phyloP scores from a whole-genome alignment of 2,888 invertebrate species.

The Drosophila gaucha region DNA sequence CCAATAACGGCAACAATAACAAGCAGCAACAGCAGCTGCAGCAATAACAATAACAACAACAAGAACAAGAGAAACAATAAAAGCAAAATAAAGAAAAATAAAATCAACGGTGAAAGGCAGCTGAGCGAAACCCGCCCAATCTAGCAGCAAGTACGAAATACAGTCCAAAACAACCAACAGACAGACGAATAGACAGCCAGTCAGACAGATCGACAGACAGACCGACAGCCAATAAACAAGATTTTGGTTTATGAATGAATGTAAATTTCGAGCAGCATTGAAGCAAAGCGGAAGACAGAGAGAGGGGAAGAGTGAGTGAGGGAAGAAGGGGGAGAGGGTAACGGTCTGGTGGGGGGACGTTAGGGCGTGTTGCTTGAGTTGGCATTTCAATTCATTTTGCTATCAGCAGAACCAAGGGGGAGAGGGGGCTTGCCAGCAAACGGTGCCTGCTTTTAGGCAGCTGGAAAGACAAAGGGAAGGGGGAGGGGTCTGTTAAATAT shows the following conservation, averaged over 20 bases:
- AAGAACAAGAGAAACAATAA: conserved; percentile 26
- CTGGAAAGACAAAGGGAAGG: not conserved
- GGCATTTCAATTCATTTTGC: conserved; percentile 60
- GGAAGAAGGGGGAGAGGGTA: not conserved
- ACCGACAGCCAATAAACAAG: conserved; percentile 69
- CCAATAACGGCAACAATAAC: conserved; percentile 17
- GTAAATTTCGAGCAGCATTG: conserved; percentile 42
- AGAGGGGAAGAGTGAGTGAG: not conserved
- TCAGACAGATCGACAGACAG: not conserved
- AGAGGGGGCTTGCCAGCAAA: not conserved
- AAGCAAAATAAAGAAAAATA: conserved; percentile 20
- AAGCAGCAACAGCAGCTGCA: conserved; percentile 23
- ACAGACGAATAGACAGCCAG: not conserved
- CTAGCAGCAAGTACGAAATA: not conserved
- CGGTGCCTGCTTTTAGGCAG: not conserved
- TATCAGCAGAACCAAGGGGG: conserved; percentile 49
- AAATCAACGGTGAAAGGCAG: conserved; percentile 62
- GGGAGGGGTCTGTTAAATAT: conserved; percentile 3
- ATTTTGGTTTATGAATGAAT: conserved; percentile 76
- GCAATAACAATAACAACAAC: conserved; percentile 22
- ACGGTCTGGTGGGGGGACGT: not conserved
- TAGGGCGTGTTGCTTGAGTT: conserved; percentile 31
- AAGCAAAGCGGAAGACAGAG: not conserved
- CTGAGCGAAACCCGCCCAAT: conserved; percentile 27
- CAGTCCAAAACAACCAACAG: conserved; percentile 11